These are phyloP conservation scores for Sorex araneus DNA, from an alignment of 2,113 vertebrate genomes.

Conservation along the genomic window DNA sequence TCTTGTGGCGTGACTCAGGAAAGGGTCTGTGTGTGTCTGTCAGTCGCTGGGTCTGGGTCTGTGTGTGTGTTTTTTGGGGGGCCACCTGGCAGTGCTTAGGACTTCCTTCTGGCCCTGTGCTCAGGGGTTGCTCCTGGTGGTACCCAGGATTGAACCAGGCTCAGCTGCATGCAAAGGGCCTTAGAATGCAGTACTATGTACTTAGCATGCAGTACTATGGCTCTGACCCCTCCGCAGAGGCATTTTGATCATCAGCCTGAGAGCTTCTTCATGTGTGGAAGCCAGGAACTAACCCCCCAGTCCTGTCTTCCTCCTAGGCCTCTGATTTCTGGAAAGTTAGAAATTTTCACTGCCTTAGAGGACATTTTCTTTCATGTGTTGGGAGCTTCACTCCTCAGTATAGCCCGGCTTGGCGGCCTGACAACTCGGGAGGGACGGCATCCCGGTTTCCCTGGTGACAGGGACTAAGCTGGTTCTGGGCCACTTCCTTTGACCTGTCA, in stretches of 20 bases:
- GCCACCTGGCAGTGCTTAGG: too few species aligned
- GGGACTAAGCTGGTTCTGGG: conserved; percentile 13
- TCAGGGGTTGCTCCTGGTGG: too few species aligned
- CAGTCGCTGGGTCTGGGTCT: too few species aligned
- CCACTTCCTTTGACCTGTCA: conserved; percentile 4
- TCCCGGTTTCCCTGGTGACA: conserved; percentile 58
- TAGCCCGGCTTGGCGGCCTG: conserved; percentile 33
- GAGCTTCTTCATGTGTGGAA: neutral
- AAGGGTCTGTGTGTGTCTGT: too few species aligned
- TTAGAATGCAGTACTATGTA: too few species aligned
- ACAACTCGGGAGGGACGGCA: neutral
- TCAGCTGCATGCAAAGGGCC: too few species aligned
- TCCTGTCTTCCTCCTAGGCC: conserved; percentile 17
- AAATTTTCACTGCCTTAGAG: conserved; percentile 47
- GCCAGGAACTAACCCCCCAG: neutral
- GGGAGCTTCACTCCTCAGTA: conserved; percentile 18
- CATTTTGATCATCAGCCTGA: conserved; percentile 2
- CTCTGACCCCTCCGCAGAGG: neutral
- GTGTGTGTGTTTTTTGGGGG: too few species aligned
- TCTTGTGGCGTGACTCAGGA: conserved; percentile 1
- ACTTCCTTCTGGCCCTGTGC: too few species aligned
- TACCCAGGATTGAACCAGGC: too few species aligned
- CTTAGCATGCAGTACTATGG: too few species aligned
- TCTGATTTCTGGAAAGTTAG: conserved; percentile 59
- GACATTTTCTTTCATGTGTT: conserved; percentile 29